Evolutionary conservation across 2,113 vertebrate genomes (phyloP).

Genomic region (Burhinus oedicnemus): DNA sequence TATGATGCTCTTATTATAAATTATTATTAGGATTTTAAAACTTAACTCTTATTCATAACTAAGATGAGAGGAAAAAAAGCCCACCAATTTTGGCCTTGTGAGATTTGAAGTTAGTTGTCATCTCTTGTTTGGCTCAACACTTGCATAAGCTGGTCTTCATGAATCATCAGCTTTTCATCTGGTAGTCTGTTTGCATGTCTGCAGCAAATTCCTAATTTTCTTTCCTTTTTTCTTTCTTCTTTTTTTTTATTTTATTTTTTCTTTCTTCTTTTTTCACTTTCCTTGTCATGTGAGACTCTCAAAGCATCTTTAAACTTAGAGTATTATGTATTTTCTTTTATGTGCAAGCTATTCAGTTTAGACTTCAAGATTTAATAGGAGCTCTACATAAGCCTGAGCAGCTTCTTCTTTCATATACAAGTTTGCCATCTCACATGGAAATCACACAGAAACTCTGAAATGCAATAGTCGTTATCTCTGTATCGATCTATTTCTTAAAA

Average conservation of each 20-base stretch:
- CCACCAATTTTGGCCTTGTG: not conserved
- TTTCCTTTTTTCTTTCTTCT: not conserved
- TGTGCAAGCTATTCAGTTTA: not conserved
- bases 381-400: not conserved
- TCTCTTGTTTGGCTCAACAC: not conserved
- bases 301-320: not conserved
- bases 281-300: not conserved
- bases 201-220: not conserved
- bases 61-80: not conserved
- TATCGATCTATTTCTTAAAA: not conserved
- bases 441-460: not conserved
- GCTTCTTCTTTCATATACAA: not conserved
- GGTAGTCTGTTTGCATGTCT: not conserved
- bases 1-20: not conserved
- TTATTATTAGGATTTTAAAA: not conserved
- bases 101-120: not conserved
- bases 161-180: conserved; percentile 16
- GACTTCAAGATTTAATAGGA: not conserved
- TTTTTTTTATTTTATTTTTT: not conserved
- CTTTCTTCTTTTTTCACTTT: not conserved
- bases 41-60: not conserved
- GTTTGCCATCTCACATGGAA: not conserved
- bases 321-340: not conserved
- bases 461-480: not conserved
- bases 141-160: not conserved